These are phyloP conservation scores for Mola mola DNA, from an alignment of 2,113 vertebrate species.

Conservation along the genomic window DNA sequence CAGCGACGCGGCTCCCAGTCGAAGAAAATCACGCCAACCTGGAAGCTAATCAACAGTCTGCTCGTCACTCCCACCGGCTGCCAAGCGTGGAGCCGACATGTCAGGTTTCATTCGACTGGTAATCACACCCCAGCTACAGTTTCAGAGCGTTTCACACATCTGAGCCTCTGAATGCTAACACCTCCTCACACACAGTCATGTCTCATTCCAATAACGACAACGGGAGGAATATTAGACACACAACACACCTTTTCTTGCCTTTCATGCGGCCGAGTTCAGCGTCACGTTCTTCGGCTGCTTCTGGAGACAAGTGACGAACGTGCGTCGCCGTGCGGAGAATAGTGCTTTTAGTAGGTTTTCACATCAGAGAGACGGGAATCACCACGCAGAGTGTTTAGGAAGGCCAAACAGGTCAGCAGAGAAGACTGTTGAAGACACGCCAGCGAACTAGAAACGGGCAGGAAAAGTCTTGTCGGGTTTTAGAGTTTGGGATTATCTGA, in stretches of 20 bases:
- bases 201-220: slow-evolving; percentile 39
- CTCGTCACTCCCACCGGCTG: slow-evolving; percentile 67
- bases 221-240: slow-evolving; percentile 18
- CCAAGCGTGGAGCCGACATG: slow-evolving; percentile 76
- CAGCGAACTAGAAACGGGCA: too few relatives aligned
- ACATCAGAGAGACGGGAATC: too few relatives aligned
- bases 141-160: slow-evolving; percentile 80
- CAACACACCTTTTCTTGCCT: neutral
- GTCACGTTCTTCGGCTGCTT: too few relatives aligned
- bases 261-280: too few relatives aligned
- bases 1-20: slow-evolving; percentile 51
- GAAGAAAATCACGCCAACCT: too few relatives aligned
- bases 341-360: too few relatives aligned
- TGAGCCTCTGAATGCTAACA: slow-evolving; percentile 67
- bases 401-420: too few relatives aligned
- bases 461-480: too few relatives aligned
- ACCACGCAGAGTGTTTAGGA: too few relatives aligned
- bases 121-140: slow-evolving; percentile 81
- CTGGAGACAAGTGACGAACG: neutral
- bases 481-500: too few relatives aligned
- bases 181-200: slow-evolving; percentile 56
- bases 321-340: neutral
- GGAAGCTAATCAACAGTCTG: slow-evolving; percentile 63
- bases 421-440: too few relatives aligned
- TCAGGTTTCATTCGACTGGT: slow-evolving; percentile 83